phyloP scores from a whole-genome alignment of 2,113 vertebrate genomes.

The Ctenodactylus gundi region DNA sequence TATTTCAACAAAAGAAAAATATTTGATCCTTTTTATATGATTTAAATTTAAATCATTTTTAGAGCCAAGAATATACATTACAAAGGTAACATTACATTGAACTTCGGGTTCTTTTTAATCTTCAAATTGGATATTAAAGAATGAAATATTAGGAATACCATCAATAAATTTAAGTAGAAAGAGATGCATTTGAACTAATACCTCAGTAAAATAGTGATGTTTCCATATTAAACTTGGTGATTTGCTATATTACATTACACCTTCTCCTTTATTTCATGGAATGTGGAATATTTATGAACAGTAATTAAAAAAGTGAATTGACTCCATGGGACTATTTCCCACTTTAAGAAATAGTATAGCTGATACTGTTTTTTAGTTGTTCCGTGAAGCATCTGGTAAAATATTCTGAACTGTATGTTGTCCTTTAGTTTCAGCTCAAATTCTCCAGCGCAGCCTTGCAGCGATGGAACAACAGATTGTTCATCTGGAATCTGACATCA shows the following conservation, averaged over 20 bases:
- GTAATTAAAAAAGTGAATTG: slow-evolving; percentile 82
- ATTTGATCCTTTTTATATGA: slow-evolving; percentile 58
- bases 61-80: slow-evolving; percentile 60
- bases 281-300: slow-evolving; percentile 78
- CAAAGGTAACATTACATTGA: slow-evolving; percentile 79
- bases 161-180: slow-evolving; percentile 89
- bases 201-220: slow-evolving; percentile 85
- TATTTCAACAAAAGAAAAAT: slow-evolving; percentile 71
- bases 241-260: slow-evolving; percentile 83
- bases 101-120: slow-evolving; percentile 78
- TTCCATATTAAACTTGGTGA: slow-evolving; percentile 84
- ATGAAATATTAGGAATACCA: slow-evolving; percentile 87
- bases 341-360: slow-evolving; percentile 61
- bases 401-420: slow-evolving; percentile 42
- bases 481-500: slow-evolving; percentile 91
- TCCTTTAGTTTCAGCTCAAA: slow-evolving; percentile 94
- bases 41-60: slow-evolving; percentile 76
- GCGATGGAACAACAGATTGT: slow-evolving; percentile 93
- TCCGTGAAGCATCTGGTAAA: slow-evolving; percentile 8
- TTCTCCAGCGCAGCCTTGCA: slow-evolving; percentile 91
- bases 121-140: slow-evolving; percentile 82
- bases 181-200: slow-evolving; percentile 84
- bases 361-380: slow-evolving; percentile 34
- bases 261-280: slow-evolving; percentile 83
- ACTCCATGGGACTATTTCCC: slow-evolving; percentile 79